These are phyloP conservation scores for Xerus inauris DNA, from an alignment of 2,113 vertebrate species.

Conservation along the genomic window DNA sequence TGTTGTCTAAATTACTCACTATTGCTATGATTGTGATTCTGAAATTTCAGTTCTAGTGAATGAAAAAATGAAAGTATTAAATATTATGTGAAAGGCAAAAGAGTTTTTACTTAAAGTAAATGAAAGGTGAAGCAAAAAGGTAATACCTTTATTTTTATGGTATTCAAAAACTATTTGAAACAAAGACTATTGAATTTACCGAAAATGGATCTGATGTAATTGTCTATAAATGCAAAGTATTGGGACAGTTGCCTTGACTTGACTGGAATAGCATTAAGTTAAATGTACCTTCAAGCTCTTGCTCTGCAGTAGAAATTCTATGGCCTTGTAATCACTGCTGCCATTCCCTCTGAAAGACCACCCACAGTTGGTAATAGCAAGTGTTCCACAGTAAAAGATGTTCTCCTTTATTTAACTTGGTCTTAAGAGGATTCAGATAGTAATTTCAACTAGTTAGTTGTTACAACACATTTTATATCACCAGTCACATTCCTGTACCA, in stretches of 20 bases:
- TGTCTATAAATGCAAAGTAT: constrained; percentile 60
- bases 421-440: constrained; percentile 50
- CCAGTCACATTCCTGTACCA: not conserved
- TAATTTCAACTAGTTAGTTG: constrained; percentile 59
- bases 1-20: not conserved
- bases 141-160: constrained; percentile 37
- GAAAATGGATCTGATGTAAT: constrained; percentile 49
- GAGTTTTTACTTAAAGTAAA: not conserved
- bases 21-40: not conserved
- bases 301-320: not conserved
- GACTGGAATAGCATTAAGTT: constrained; percentile 15
- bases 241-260: constrained; percentile 40
- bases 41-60: constrained; percentile 34
- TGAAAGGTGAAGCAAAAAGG: constrained; percentile 20
- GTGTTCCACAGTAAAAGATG: constrained; percentile 11
- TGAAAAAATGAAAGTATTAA: constrained; percentile 7
- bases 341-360: constrained; percentile 43
- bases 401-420: constrained; percentile 57
- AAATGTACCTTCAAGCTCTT: constrained; percentile 34
- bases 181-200: constrained; percentile 59
- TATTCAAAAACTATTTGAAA: constrained; percentile 63
- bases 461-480: constrained; percentile 53
- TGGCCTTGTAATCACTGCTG: not conserved
- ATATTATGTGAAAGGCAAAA: not conserved
- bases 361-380: constrained; percentile 49